phyloP scores from a whole-genome alignment of 2,888 invertebrate species.

The Eretmocerus hayati region DNA sequence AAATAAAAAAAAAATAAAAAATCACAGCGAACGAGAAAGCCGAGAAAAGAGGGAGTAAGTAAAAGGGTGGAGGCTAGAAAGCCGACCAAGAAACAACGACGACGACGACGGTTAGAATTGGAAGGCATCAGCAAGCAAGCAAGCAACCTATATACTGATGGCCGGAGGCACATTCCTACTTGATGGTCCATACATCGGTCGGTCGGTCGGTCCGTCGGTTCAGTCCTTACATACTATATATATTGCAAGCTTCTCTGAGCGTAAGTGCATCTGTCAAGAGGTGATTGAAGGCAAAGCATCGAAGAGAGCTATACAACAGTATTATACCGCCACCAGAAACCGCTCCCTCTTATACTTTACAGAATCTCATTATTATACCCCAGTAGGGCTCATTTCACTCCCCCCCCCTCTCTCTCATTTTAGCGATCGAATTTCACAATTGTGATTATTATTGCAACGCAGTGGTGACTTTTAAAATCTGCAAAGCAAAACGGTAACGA shows the following conservation, averaged over 20 bases:
- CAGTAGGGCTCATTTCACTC: constrained; percentile 37
- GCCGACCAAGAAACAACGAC: constrained; percentile 1
- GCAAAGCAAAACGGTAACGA: no score
- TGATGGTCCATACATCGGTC: constrained; percentile 37
- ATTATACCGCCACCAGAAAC: neutral
- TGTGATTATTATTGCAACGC: constrained; percentile 31
- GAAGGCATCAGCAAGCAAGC: constrained; percentile 35
- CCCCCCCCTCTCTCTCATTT: constrained; percentile 16
- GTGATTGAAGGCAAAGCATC: constrained; percentile 45
- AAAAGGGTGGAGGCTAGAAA: constrained; percentile 13
- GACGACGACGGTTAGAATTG: constrained; percentile 22
- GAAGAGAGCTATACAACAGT: constrained; percentile 18
- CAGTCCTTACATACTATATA: no score
- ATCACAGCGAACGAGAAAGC: constrained; percentile 4
- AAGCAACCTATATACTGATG: no score
- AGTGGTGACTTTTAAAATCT: no score
- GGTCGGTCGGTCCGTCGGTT: no score
- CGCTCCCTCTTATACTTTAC: no score
- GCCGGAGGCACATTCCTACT: constrained; percentile 34
- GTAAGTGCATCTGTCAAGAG: constrained; percentile 45
- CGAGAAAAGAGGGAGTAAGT: constrained; percentile 3
- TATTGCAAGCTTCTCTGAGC: constrained; percentile 32
- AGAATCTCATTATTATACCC: constrained; percentile 37
- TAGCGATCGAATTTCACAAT: constrained; percentile 41
- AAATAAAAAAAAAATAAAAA: constrained; percentile 6